These are phyloP conservation scores for Agelas oroides DNA, from an alignment of 37 sponge, comb jelly and placozoan genomes.

Conservation along the genomic window DNA sequence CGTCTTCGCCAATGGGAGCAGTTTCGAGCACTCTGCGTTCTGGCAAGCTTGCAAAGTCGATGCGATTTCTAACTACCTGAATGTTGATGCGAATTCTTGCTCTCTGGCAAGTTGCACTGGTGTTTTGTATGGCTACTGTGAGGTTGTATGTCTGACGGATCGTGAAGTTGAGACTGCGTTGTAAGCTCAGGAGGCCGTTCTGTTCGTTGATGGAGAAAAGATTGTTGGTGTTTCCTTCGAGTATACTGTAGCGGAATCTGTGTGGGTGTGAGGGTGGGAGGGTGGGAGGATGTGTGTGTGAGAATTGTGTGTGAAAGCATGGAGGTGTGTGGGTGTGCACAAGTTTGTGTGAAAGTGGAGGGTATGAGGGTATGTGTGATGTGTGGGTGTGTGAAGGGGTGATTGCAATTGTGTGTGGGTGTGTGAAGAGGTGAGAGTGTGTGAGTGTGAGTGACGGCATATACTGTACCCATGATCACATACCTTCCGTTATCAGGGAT, in stretches of 20 bases:
- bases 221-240: conserved; percentile 31
- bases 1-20: conserved; percentile 27
- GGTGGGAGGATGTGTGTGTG: too few relatives aligned
- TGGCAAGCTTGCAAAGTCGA: neutral
- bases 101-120: conserved; percentile 43
- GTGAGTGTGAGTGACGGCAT: too few relatives aligned
- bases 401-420: too few relatives aligned
- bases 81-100: conserved; percentile 41
- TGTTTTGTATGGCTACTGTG: conserved; percentile 50
- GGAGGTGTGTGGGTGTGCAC: too few relatives aligned
- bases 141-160: conserved; percentile 17
- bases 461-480: too few relatives aligned
- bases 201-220: conserved; percentile 46
- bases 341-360: too few relatives aligned
- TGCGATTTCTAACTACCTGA: conserved; percentile 6
- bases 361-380: too few relatives aligned
- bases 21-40: conserved; percentile 17
- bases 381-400: too few relatives aligned
- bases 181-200: neutral
- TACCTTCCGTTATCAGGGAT: too few relatives aligned
- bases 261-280: too few relatives aligned
- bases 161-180: neutral
- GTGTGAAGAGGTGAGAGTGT: too few relatives aligned
- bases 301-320: too few relatives aligned
- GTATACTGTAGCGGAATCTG: conserved; percentile 30